These are phyloP conservation scores for Bombus consobrinus DNA, from an alignment of 1,140 invertebrate genomes.

Conservation along the genomic window DNA sequence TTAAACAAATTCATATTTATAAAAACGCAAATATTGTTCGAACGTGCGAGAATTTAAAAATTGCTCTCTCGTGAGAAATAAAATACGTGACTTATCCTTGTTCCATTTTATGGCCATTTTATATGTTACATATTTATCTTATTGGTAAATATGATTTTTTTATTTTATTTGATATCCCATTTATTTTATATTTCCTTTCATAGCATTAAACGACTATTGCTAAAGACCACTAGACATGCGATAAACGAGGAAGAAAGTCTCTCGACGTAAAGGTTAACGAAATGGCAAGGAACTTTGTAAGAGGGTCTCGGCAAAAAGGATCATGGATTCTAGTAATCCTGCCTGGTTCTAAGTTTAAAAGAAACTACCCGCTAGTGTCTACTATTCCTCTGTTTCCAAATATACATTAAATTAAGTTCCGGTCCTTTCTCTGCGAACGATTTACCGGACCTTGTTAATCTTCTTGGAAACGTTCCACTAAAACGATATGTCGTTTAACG, in stretches of 20 bases:
- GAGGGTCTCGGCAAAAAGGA: not conserved
- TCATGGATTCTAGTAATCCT: slow-evolving; percentile 6
- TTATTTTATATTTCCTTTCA: not conserved
- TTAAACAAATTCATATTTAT: not conserved
- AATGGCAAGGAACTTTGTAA: slow-evolving; percentile 13
- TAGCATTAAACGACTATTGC: not conserved
- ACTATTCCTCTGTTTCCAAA: not conserved
- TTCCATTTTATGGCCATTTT: too few species aligned
- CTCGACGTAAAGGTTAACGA: not conserved
- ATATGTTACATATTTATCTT: not conserved
- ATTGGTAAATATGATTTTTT: not conserved
- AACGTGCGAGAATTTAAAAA: too few species aligned
- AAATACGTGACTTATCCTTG: too few species aligned
- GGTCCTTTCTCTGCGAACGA: not conserved
- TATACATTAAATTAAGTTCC: not conserved
- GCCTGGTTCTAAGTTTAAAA: not conserved
- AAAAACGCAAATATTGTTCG: too few species aligned
- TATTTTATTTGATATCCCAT: not conserved
- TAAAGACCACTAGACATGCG: not conserved
- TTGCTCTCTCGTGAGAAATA: too few species aligned
- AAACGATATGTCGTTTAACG: not conserved
- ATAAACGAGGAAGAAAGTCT: not conserved
- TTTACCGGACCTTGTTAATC: not conserved
- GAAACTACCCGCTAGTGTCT: not conserved
- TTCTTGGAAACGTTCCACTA: not conserved